These are phyloP conservation scores for Raillietiella orientalis DNA, from an alignment of 2,888 invertebrate species.

Conservation along the genomic window DNA sequence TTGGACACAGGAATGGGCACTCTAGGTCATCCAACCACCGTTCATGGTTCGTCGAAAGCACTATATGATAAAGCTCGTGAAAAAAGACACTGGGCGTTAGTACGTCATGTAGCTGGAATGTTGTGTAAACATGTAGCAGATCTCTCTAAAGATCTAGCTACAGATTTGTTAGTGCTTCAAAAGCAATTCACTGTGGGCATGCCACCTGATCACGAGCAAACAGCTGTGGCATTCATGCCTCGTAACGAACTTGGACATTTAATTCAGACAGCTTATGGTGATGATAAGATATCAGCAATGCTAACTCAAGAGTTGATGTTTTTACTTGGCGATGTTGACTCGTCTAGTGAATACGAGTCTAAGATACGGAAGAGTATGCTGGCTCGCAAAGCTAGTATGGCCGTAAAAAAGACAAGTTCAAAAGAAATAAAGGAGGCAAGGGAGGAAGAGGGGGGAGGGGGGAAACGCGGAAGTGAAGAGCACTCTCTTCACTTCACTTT, in stretches of 20 bases:
- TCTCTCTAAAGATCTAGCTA: slow-evolving; percentile 80
- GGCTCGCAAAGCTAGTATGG: no score
- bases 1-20: slow-evolving; percentile 28
- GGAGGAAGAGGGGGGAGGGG: no score
- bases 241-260: slow-evolving; percentile 66
- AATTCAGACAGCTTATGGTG: slow-evolving; percentile 80
- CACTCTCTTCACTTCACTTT: no score
- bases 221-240: slow-evolving; percentile 75
- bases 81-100: slow-evolving; percentile 88
- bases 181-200: slow-evolving; percentile 96
- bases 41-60: slow-evolving; percentile 63
- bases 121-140: slow-evolving; percentile 85
- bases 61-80: slow-evolving; percentile 89
- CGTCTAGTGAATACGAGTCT: no score
- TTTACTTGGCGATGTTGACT: slow-evolving; percentile 95
- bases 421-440: no score
- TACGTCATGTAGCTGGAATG: slow-evolving; percentile 80
- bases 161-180: slow-evolving; percentile 81
- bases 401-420: no score
- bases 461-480: no score
- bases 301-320: slow-evolving; percentile 77
- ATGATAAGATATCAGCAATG: slow-evolving; percentile 93
- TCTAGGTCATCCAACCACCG: slow-evolving; percentile 17
- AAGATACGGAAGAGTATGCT: no score
- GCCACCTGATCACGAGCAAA: slow-evolving; percentile 81